Evolutionary conservation across 1,140 invertebrate genomes (phyloP).

Genomic region (Diuraphis noxia): DNA sequence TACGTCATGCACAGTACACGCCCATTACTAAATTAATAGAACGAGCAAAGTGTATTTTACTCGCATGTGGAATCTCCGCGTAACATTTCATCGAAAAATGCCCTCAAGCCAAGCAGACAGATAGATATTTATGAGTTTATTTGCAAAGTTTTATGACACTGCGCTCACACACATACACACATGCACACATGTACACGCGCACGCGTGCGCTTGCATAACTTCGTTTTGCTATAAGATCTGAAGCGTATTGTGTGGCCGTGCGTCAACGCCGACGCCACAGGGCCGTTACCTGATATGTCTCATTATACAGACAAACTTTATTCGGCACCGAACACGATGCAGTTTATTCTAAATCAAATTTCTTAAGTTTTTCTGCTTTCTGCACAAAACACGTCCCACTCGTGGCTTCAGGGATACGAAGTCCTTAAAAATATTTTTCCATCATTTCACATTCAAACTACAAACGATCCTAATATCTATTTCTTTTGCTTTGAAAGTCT

Average conservation of each 20-base stretch:
- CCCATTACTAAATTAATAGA: background rate
- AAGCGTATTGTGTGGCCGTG: background rate
- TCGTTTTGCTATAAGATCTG: background rate
- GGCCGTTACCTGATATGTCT: background rate
- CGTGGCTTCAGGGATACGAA: background rate
- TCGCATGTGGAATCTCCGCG: background rate
- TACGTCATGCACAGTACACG: background rate
- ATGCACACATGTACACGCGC: background rate
- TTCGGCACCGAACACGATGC: background rate
- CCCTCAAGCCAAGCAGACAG: background rate
- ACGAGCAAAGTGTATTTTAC: background rate
- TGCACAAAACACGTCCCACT: background rate
- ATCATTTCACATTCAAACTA: constrained; percentile 4
- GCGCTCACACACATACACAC: too few species aligned
- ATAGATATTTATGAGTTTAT: constrained; percentile 17
- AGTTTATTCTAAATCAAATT: constrained; percentile 7
- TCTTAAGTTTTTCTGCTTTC: background rate
- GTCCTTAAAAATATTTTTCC: constrained; percentile 32
- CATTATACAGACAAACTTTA: constrained; percentile 19
- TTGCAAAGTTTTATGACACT: constrained; percentile 5
- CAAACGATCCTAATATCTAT: constrained; percentile 31
- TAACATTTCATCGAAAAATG: background rate
- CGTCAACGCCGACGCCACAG: background rate
- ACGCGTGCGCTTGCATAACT: background rate
- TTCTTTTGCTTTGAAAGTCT: constrained; percentile 9